Conservation (phyloP, 2,888 invertebrate species). For the Lepetodrilus schrolli region DNA sequence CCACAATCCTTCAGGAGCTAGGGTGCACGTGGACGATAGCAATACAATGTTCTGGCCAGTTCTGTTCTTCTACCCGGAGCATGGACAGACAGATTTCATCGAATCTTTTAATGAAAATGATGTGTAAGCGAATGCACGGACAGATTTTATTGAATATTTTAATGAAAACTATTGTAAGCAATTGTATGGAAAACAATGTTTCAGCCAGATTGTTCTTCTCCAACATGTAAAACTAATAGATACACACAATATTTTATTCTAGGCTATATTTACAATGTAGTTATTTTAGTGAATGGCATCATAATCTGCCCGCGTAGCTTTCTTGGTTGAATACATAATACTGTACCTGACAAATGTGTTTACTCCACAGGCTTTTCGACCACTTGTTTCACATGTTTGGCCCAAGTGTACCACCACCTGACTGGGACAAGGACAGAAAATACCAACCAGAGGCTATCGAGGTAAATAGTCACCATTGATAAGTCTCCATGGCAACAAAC, state of each 20-base stretch:
- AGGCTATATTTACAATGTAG: no score
- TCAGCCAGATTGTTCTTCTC: no score
- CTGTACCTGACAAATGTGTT: no score
- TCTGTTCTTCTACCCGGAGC: conserved; percentile 91
- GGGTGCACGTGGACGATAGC: conserved; percentile 76
- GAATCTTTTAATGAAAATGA: conserved; percentile 85
- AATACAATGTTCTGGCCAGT: conserved; percentile 87
- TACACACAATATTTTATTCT: no score
- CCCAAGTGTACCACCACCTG: conserved; percentile 49
- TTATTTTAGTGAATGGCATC: no score
- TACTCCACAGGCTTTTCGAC: conserved; percentile 55
- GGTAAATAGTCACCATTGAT: conserved; percentile 34
- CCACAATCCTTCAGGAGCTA: conserved; percentile 65
- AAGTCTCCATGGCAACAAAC: not conserved
- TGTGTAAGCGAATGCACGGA: conserved; percentile 75
- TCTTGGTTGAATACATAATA: no score
- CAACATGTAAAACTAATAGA: no score
- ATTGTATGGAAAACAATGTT: no score
- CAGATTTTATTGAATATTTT: no score
- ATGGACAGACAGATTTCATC: conserved; percentile 89
- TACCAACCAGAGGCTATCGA: conserved; percentile 57
- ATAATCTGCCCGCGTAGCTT: no score
- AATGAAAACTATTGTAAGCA: no score
- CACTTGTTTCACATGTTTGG: conserved; percentile 66
- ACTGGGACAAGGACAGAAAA: conserved; percentile 60